A percentile compares a stretch with the other conserved stretches of the same genome.
Conservation (phyloP, 2,888 invertebrate species). For the Nemapogon koenigi region DNA sequence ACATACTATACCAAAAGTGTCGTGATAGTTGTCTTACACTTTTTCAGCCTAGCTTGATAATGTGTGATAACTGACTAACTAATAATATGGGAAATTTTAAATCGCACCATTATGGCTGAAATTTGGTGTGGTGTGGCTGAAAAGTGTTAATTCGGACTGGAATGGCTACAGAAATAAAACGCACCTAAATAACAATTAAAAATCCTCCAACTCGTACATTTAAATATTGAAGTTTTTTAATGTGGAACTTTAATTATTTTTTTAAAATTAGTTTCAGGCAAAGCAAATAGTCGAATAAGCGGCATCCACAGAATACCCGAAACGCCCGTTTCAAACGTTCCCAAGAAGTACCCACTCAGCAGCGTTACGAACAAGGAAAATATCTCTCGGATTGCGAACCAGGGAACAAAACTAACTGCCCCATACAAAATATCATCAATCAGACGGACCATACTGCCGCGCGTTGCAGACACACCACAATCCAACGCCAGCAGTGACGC, state of each 20-base stretch:
- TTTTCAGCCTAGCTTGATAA: no score
- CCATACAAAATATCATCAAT: conserved; percentile 10
- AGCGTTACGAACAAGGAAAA: conserved; percentile 40
- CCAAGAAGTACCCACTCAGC: conserved; percentile 22
- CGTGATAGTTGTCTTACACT: no score
- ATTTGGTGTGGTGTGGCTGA: no score
- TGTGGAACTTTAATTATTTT: conserved; percentile 7
- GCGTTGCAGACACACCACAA: conserved; percentile 30
- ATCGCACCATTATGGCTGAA: no score
- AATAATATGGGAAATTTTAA: no score
- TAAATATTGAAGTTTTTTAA: no score
- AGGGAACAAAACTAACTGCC: conserved; percentile 16
- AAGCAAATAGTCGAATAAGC: conserved; percentile 35
- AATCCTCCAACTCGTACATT: no score
- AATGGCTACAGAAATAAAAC: no score
- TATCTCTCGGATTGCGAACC: conserved; percentile 13
- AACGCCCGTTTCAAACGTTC: conserved; percentile 27
- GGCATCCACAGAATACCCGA: conserved; percentile 39
- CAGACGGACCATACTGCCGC: background rate
- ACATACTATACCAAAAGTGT: no score
- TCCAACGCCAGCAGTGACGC: conserved; percentile 40
- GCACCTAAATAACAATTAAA: no score
- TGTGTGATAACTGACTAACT: no score
- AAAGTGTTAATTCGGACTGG: no score
- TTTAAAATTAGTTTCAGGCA: conserved; percentile 21